Conservation (phyloP, 1,140 invertebrate species). For the Cyclargus thomasi region DNA sequence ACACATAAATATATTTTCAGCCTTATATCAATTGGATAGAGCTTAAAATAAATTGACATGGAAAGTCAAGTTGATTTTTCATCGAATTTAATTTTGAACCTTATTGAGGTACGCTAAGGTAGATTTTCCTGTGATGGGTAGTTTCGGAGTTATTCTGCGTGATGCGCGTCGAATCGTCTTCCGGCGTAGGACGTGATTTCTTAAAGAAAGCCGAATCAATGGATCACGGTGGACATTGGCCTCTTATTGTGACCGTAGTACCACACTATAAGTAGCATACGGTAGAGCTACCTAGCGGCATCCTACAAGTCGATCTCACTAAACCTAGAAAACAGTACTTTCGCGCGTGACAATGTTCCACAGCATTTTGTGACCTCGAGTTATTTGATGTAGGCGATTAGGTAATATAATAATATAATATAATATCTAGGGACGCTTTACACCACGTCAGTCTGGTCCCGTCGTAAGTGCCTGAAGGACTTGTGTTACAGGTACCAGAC, state of each 20-base stretch:
- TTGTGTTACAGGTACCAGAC: too few species aligned
- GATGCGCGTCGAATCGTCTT: constrained; percentile 66
- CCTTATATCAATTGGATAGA: constrained; percentile 21
- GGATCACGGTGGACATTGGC: constrained; percentile 65
- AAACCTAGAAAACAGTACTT: too few species aligned
- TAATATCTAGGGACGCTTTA: too few species aligned
- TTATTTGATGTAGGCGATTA: too few species aligned
- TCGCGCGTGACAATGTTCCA: too few species aligned
- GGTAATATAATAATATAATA: too few species aligned
- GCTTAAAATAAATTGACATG: not conserved
- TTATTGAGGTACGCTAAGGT: constrained; percentile 21
- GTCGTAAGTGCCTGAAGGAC: too few species aligned
- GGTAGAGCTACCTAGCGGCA: constrained; percentile 3
- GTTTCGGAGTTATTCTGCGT: constrained; percentile 37
- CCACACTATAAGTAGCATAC: not conserved
- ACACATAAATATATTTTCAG: constrained; percentile 25
- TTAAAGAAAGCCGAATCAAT: constrained; percentile 69
- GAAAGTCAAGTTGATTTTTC: not conserved
- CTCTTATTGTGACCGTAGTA: constrained; percentile 43
- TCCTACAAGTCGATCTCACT: not conserved
- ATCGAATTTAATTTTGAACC: not conserved
- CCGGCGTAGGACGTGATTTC: constrained; percentile 70
- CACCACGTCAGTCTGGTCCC: too few species aligned
- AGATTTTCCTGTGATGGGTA: constrained; percentile 19
- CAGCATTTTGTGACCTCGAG: too few species aligned